phyloP scores from a whole-genome alignment of 2,888 invertebrate species.

The Nomada goodeniana region DNA sequence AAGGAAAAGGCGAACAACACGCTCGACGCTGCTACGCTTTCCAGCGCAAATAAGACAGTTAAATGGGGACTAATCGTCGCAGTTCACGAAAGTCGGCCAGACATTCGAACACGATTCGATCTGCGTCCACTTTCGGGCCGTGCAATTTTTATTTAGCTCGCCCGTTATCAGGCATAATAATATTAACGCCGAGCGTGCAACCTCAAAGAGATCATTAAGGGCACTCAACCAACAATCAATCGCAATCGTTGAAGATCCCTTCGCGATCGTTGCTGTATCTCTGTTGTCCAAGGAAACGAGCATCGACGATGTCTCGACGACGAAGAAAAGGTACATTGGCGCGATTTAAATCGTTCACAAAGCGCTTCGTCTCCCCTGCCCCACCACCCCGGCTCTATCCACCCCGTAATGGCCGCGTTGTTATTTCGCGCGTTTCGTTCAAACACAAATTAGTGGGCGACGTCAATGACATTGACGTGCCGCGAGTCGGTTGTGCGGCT shows the following conservation, averaged over 20 bases:
- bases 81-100: not conserved
- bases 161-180: not conserved
- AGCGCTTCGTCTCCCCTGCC: not conserved
- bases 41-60: no score
- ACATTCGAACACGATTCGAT: not conserved
- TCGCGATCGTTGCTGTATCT: not conserved
- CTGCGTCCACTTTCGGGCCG: not conserved
- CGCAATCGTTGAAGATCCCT: not conserved
- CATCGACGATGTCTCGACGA: no score
- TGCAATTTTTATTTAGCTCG: not conserved
- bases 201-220: slow-evolving; percentile 2
- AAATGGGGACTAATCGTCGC: no score
- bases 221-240: not conserved
- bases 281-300: not conserved
- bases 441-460: slow-evolving; percentile 54
- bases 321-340: slow-evolving; percentile 2
- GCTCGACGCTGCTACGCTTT: no score
- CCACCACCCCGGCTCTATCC: not conserved
- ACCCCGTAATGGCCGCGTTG: slow-evolving; percentile 24
- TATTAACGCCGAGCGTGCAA: slow-evolving; percentile 2
- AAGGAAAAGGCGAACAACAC: not conserved
- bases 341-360: slow-evolving; percentile 9
- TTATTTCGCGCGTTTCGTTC: slow-evolving; percentile 47
- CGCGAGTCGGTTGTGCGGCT: slow-evolving; percentile 46
- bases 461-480: slow-evolving; percentile 46